These are phyloP conservation scores for Mechanitis mazaeus DNA, from an alignment of 2,888 invertebrate genomes.

Conservation along the genomic window DNA sequence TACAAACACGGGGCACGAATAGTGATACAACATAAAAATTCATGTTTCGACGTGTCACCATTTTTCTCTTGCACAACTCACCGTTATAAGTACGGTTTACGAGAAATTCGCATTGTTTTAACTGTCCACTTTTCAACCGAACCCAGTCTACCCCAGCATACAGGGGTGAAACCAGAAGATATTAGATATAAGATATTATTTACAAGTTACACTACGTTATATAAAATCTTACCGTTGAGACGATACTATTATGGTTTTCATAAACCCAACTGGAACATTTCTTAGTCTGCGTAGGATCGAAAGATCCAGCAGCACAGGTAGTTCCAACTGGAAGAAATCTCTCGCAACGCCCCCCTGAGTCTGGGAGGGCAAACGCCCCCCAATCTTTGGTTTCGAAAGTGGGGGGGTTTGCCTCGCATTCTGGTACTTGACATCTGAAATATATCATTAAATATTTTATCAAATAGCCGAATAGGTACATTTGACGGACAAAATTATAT, in stretches of 20 bases:
- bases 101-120: too few species aligned
- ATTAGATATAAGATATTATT: background rate
- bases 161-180: background rate
- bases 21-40: too few species aligned
- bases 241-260: constrained; percentile 53
- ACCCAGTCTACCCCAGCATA: too few species aligned
- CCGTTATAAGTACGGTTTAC: too few species aligned
- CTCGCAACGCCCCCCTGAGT: constrained; percentile 43
- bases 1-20: too few species aligned
- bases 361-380: constrained; percentile 58
- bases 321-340: constrained; percentile 38
- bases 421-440: constrained; percentile 64
- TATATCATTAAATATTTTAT: background rate
- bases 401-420: constrained; percentile 56
- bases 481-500: too few species aligned
- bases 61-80: too few species aligned
- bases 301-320: constrained; percentile 47
- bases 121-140: too few species aligned
- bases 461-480: too few species aligned
- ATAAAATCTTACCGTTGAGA: constrained; percentile 45
- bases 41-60: too few species aligned
- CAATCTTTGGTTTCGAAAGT: constrained; percentile 43
- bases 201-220: background rate
- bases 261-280: constrained; percentile 57
- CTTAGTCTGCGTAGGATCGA: constrained; percentile 45